Base-by-base conservation (phyloP, 2,888 invertebrate species). In the Operophtera brumata region DNA sequence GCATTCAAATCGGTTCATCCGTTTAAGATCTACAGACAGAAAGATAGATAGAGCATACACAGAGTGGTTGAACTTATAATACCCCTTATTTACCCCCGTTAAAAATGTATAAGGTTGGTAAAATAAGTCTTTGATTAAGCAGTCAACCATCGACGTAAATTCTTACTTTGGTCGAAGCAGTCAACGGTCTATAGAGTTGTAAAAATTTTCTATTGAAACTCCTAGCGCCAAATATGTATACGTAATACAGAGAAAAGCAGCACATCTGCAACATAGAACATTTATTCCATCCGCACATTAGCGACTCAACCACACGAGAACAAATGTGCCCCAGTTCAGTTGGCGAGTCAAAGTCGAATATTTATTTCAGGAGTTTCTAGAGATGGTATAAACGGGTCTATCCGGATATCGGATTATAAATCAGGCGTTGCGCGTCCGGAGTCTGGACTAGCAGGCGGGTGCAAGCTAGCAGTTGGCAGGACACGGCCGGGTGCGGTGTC, bases 371-470 rank as follows among this genome's bases (percentile, higher is more conserved):
- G 57, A 65, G 62, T 63, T 65, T 66, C 62, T 62, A 62, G 58
- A 62, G 61, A 59, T 65, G 60, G 59, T 66, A 66, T 67, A 71
- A 57, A 42, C 54, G 62, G 54, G 57, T 57, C 53, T 57, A 55
- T 66, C 70, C 71, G 78, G 82, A 80, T 77, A 77, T 81, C 78
- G 75, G 73, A 70, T 71, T 73, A 82, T 83, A 84, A 82, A 82
- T 83, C 82, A 80, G 67, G 66, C 66, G 57, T 59, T 65, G 63
- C 66, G 71, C 71, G 70, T 78, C 80, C 78, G 78, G 65, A 57
- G 69, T 78, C 78, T 75, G 77, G 59, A 55, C 52, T 62, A 71
- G 75, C 52, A 54, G 57, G 41, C n/a, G 49, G 70, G 67, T 63
- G 66, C 69, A 65, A 64, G 68, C 66, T 66, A 68, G 69, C 70